phyloP scores from a whole-genome alignment of 2,888 invertebrate genomes.

The Sialis lutaria region DNA sequence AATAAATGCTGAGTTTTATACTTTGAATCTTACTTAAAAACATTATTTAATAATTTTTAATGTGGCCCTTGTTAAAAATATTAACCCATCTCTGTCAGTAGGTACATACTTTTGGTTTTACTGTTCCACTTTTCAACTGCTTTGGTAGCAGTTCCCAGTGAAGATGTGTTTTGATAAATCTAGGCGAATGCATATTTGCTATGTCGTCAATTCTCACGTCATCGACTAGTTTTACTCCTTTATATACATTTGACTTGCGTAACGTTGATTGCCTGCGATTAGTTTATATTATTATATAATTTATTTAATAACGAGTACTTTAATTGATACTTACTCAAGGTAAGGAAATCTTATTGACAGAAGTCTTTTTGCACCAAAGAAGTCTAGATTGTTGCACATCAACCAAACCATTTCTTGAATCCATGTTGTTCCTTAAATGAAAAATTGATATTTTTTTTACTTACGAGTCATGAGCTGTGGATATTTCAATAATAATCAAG shows the following conservation, averaged over 20 bases:
- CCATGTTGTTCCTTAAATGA: background rate
- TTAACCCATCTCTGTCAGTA: too few species aligned
- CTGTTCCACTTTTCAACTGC: background rate
- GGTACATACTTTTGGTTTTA: background rate
- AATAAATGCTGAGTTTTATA: too few species aligned
- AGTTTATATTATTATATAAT: too few species aligned
- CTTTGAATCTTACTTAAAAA: too few species aligned
- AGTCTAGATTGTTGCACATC: slow-evolving; percentile 1
- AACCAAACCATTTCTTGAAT: slow-evolving; percentile 1
- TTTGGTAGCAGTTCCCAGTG: background rate
- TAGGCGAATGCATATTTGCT: background rate
- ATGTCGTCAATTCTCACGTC: too few species aligned
- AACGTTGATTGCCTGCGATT: too few species aligned
- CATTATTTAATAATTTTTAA: too few species aligned
- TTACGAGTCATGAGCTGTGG: background rate
- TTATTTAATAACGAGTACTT: background rate
- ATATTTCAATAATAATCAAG: background rate
- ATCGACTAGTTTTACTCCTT: too few species aligned
- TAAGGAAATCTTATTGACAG: background rate
- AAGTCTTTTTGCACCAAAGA: background rate
- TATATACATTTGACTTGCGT: too few species aligned
- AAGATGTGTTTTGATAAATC: background rate
- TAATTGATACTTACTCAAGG: slow-evolving; percentile 1
- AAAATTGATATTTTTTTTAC: background rate
- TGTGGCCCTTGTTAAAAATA: too few species aligned